Evolutionary conservation across 2,797 vertebrate genomes (phyloP), one percentile per base, ranked within the genome.

Genomic region (Paratrypauchen microcephalus): DNA sequence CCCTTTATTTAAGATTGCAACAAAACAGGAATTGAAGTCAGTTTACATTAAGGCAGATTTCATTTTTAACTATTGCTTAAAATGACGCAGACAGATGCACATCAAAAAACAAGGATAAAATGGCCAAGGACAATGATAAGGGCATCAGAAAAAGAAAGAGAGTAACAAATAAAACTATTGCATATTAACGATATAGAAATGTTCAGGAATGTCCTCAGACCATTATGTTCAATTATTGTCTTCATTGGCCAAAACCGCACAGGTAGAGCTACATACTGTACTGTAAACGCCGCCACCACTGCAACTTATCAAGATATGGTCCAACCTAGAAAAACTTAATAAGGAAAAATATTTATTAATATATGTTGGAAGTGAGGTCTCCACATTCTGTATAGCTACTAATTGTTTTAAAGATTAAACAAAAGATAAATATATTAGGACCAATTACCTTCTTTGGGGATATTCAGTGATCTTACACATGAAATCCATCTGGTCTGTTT

Each of bases 1-100:
- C 79, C 72, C 23, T 92, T 91, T 90, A 88, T 90, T 91, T 89
- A 74, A 65, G 69, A 80, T 82, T 86, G 76, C 87, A 87, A 87
- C 73, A 72, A 84, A 69, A 75, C 72, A 71, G 50, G 64, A 80
- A 69, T 71, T 61, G 36, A 61, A 36, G 66, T 74, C 80, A 81
- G 66, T 82, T 64, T 71, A 66, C 55, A 39, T 89, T 90, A 91
- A 91, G 91, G 90, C 90, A 91, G 65, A 71, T 77, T 72, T 83
- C 12, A 62, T 55, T 61, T 68, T 63, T 67, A 77, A 61, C 70
- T 77, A 52, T 73, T 70, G 81, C 57, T 74, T 59, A 57, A 60
- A 80, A 47, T 32, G 65, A 83, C 69, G 77, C 48, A 74, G 74
- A 83, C 47, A 80, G 55, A 76, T 60, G 59, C 71, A 75, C 32